phyloP scores from a whole-genome alignment of 2,113 vertebrate species.

The Cyanistes caeruleus region DNA sequence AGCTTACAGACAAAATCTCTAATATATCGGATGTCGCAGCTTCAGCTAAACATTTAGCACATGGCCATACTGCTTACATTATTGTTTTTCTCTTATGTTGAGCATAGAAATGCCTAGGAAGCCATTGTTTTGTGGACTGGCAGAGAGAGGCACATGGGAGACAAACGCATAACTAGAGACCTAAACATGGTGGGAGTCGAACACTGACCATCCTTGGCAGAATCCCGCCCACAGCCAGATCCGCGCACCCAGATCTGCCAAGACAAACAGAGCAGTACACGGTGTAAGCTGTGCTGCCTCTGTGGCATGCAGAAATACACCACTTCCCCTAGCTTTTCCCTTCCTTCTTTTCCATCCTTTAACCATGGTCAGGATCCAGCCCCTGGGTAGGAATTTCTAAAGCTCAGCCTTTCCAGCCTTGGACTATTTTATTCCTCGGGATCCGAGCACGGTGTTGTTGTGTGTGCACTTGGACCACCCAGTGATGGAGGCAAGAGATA shows the following conservation, averaged over 20 bases:
- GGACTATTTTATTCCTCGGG: not conserved
- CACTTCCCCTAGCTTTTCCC: not conserved
- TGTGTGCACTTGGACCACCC: not conserved
- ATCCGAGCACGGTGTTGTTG: not conserved
- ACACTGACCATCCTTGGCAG: conserved; percentile 71
- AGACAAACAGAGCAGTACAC: conserved; percentile 73
- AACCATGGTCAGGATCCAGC: not conserved
- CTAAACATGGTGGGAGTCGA: conserved; percentile 65
- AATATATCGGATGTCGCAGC: not conserved
- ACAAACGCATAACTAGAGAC: conserved; percentile 66
- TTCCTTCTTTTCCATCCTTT: not conserved
- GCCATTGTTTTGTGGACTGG: conserved; percentile 56
- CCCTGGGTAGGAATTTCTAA: not conserved
- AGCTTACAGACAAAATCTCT: not conserved
- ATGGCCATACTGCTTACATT: not conserved
- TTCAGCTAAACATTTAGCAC: conserved; percentile 19
- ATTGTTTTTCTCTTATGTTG: not conserved
- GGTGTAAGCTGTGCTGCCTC: conserved; percentile 65
- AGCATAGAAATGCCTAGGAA: conserved; percentile 28
- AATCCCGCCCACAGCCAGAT: conserved; percentile 69
- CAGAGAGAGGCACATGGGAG: conserved; percentile 66
- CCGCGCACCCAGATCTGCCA: conserved; percentile 69
- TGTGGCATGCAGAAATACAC: conserved; percentile 60
- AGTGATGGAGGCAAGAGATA: not conserved
- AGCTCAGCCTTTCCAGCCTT: not conserved